Evolutionary conservation across 2,797 vertebrate genomes (phyloP).

Genomic region (Mycteria americana): DNA sequence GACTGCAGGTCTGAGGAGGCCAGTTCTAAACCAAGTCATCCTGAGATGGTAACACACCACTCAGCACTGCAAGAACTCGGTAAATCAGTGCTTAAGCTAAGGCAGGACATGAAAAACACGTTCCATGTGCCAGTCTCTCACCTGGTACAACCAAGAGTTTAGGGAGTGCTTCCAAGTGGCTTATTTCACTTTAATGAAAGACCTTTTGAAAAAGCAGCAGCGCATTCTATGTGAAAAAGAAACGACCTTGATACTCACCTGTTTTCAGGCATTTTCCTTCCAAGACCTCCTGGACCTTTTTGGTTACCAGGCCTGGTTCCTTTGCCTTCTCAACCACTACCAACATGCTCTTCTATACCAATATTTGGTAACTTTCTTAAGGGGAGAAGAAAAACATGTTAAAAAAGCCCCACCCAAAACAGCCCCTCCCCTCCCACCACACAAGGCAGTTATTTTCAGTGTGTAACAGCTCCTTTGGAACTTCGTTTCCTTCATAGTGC

Average conservation of each 20-base stretch:
- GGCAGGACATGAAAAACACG: background rate
- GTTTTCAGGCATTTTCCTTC: background rate
- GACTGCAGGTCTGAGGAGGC: background rate
- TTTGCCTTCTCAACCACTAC: background rate
- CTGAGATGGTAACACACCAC: background rate
- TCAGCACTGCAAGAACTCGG: background rate
- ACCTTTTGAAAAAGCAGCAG: background rate
- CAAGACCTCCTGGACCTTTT: background rate
- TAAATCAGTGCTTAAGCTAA: background rate
- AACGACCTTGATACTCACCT: background rate
- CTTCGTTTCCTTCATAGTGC: background rate
- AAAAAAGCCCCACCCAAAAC: too few relatives aligned
- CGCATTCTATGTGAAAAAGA: background rate
- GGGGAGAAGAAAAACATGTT: background rate
- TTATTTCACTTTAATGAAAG: background rate
- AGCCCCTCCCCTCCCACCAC: background rate
- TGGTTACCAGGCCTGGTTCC: background rate
- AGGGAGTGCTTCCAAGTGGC: background rate
- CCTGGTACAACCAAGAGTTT: background rate
- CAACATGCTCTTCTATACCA: background rate
- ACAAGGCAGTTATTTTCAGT: background rate
- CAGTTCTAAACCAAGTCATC: background rate
- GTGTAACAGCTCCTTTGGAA: background rate
- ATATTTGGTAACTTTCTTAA: background rate
- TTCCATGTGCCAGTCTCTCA: background rate